Conservation (phyloP, 2,797 vertebrate genomes). For the Salmo trutta region DNA sequence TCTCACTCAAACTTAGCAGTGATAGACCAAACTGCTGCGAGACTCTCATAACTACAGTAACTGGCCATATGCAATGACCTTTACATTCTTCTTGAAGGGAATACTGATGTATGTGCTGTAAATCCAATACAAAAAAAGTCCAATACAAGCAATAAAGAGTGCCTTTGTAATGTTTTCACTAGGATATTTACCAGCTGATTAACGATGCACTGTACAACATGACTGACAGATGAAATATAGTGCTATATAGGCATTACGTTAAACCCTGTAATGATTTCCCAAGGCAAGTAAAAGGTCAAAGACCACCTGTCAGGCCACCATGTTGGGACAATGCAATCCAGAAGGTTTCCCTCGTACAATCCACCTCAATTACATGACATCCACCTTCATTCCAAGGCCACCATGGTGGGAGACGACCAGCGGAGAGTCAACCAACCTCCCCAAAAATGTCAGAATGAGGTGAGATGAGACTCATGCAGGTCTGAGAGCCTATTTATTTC, state of each 20-base stretch:
- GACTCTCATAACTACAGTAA: background rate
- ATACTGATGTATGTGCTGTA: slow-evolving; percentile 44
- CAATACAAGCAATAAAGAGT: background rate
- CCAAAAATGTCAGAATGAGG: slow-evolving; percentile 53
- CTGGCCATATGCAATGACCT: background rate
- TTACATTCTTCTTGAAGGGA: slow-evolving; percentile 1
- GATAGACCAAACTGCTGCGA: no score
- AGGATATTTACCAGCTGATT: background rate
- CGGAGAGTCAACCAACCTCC: slow-evolving; percentile 29
- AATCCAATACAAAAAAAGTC: background rate
- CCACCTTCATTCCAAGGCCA: background rate
- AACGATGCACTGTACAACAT: background rate
- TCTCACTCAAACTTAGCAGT: background rate
- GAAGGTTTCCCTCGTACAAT: background rate
- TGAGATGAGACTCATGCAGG: slow-evolving; percentile 55
- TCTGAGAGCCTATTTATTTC: slow-evolving; percentile 76
- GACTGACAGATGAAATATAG: background rate
- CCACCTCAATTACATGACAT: background rate
- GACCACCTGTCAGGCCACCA: background rate
- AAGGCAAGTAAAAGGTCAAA: background rate
- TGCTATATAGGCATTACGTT: background rate
- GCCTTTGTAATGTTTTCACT: background rate
- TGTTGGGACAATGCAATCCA: background rate
- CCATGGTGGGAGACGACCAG: background rate
- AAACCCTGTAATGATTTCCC: background rate